phyloP scores from a whole-genome alignment of 2,113 vertebrate species.

The Ciconia stormi region DNA sequence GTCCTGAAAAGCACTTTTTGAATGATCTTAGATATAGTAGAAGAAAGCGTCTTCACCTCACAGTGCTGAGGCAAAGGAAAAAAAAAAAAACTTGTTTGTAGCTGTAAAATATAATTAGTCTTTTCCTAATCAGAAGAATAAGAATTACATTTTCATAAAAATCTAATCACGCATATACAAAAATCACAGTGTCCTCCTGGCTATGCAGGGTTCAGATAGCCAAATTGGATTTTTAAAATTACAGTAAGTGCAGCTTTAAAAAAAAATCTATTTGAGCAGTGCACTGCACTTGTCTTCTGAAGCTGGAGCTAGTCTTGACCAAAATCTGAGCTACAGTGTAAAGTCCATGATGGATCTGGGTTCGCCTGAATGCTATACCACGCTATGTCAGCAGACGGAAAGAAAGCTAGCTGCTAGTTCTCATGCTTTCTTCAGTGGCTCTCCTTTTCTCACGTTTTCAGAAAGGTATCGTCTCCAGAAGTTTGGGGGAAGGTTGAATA shows the following conservation, averaged over 20 bases:
- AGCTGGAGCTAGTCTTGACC: conserved; percentile 57
- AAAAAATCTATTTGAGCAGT: neutral
- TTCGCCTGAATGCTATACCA: conserved; percentile 36
- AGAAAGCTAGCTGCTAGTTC: conserved; percentile 67
- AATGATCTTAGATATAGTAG: conserved; percentile 14
- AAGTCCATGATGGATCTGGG: conserved; percentile 22
- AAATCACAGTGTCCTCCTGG: conserved; percentile 16
- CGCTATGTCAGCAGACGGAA: neutral
- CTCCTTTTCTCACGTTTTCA: conserved; percentile 46
- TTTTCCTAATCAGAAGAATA: conserved; percentile 30
- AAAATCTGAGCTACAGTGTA: conserved; percentile 47
- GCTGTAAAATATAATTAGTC: conserved; percentile 16
- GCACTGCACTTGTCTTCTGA: conserved; percentile 37
- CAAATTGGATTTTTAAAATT: conserved; percentile 43
- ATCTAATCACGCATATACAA: neutral
- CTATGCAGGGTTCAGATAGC: conserved; percentile 42
- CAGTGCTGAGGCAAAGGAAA: neutral
- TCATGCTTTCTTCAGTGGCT: conserved; percentile 63
- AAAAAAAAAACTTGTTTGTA: neutral
- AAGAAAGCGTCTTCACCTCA: conserved; percentile 2
- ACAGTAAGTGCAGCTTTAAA: conserved; percentile 32
- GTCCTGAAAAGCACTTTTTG: conserved; percentile 59
- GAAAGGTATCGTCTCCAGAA: conserved; percentile 26
- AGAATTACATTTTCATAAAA: conserved; percentile 47
- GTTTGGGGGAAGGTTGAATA: conserved; percentile 52